Percentiles rank a stretch among this genome's conserved stretches.
These are phyloP conservation scores for Proterorhinus semilunaris DNA, from an alignment of 2,113 vertebrate genomes.

Conservation along the genomic window DNA sequence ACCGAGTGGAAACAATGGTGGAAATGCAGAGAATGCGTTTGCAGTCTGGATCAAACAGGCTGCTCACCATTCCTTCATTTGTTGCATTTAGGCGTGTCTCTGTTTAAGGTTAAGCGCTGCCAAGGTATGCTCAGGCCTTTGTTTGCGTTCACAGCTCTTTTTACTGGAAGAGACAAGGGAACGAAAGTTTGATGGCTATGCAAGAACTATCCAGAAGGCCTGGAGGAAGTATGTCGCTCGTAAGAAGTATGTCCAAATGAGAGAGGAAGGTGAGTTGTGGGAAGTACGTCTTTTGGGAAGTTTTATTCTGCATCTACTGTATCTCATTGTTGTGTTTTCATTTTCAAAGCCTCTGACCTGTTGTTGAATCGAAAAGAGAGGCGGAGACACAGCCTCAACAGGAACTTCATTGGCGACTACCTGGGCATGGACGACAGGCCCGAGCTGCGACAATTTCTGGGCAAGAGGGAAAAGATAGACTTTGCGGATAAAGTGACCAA, in stretches of 20 bases:
- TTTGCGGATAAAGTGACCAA: conserved; percentile 95
- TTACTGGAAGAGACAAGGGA: conserved; percentile 96
- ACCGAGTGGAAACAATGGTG: too few species aligned
- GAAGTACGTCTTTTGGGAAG: not conserved
- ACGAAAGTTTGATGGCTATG: conserved; percentile 93
- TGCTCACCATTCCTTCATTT: not conserved
- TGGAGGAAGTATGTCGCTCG: conserved; percentile 90
- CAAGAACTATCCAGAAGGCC: conserved; percentile 91
- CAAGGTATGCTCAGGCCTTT: conserved; percentile 15
- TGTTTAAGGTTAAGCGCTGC: conserved; percentile 12
- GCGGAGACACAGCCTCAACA: conserved; percentile 92
- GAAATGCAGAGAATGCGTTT: too few species aligned
- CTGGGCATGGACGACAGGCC: conserved; percentile 95
- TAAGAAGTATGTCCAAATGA: conserved; percentile 97
- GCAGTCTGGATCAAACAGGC: not conserved
- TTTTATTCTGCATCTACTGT: not conserved
- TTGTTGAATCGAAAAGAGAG: conserved; percentile 94
- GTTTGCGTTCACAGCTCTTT: conserved; percentile 81
- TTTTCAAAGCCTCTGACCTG: conserved; percentile 86
- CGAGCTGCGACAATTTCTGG: conserved; percentile 91
- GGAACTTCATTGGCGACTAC: conserved; percentile 97
- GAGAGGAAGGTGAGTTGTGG: conserved; percentile 89
- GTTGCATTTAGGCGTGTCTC: conserved; percentile 18
- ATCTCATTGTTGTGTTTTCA: conserved; percentile 9
- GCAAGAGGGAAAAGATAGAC: conserved; percentile 93